A percentile compares a stretch with the other conserved stretches of the same genome.
These are phyloP conservation scores for Cyphomyrus plagiostoma DNA, from an alignment of 2,113 vertebrate genomes.

Conservation along the genomic window DNA sequence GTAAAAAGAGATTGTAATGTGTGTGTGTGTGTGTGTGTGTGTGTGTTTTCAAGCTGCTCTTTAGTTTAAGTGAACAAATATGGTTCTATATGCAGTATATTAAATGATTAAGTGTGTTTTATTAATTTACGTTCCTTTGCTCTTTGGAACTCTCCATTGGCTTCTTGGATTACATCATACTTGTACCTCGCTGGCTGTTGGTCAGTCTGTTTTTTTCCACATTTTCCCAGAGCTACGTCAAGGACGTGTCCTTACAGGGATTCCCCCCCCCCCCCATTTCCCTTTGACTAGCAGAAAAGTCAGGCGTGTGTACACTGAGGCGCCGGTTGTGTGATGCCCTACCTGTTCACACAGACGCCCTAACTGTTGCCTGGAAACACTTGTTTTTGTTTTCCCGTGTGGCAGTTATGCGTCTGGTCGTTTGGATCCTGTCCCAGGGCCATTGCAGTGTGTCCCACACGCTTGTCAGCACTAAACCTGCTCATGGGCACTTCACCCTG, in stretches of 20 bases:
- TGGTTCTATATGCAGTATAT: not conserved
- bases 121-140: not conserved
- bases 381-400: not conserved
- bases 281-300: not conserved
- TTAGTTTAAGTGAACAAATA: not conserved
- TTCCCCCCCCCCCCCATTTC: not conserved
- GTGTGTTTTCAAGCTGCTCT: not conserved
- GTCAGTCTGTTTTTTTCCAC: not conserved
- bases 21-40: not conserved
- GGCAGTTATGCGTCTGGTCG: not conserved
- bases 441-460: not conserved
- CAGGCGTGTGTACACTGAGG: not conserved
- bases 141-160: not conserved
- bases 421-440: too few relatives aligned
- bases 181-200: not conserved
- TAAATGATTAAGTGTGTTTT: not conserved
- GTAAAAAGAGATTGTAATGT: not conserved
- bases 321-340: not conserved
- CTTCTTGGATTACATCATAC: not conserved
- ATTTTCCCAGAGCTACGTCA: not conserved
- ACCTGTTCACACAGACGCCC: not conserved
- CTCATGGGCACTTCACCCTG: not conserved
- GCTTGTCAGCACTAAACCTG: not conserved
- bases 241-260: not conserved
- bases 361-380: not conserved